phyloP scores from a whole-genome alignment of 2,888 invertebrate genomes.

The Oxystoma pomonae region DNA sequence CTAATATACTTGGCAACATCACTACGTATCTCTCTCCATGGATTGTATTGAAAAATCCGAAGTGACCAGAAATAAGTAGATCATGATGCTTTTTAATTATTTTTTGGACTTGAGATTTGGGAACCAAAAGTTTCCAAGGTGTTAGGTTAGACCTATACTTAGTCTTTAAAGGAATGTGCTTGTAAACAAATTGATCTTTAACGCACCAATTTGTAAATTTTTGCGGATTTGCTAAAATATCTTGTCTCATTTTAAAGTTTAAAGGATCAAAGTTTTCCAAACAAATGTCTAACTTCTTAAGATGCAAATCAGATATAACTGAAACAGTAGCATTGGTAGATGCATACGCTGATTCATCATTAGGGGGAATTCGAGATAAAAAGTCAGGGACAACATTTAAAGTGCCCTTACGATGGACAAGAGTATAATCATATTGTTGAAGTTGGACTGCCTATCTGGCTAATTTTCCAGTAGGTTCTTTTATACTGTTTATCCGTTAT shows the following conservation, averaged over 20 bases:
- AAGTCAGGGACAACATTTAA: conserved; percentile 1
- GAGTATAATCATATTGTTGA: conserved; percentile 16
- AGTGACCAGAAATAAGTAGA: conserved; percentile 19
- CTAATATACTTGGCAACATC: not conserved
- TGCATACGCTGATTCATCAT: not conserved
- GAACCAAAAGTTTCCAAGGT: conserved; percentile 27
- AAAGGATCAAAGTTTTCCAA: not conserved
- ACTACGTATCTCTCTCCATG: conserved; percentile 13
- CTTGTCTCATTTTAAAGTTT: not conserved
- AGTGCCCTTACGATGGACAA: conserved; percentile 11
- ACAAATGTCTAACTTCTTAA: not conserved
- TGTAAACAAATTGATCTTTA: not conserved
- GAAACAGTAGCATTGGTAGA: not conserved
- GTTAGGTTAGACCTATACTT: conserved; percentile 8
- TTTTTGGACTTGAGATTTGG: conserved; percentile 18
- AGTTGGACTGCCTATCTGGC: conserved; percentile 18
- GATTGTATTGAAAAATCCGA: conserved; percentile 25
- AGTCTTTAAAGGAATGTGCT: not conserved
- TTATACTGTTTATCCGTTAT: conserved; percentile 28
- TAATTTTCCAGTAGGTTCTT: conserved; percentile 25
- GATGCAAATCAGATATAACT: not conserved
- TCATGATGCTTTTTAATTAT: conserved; percentile 22
- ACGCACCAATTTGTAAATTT: not conserved
- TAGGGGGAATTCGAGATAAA: not conserved
- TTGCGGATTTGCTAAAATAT: not conserved